These are phyloP conservation scores for Sigmodon hispidus DNA, from an alignment of 2,113 vertebrate species.

Conservation along the genomic window DNA sequence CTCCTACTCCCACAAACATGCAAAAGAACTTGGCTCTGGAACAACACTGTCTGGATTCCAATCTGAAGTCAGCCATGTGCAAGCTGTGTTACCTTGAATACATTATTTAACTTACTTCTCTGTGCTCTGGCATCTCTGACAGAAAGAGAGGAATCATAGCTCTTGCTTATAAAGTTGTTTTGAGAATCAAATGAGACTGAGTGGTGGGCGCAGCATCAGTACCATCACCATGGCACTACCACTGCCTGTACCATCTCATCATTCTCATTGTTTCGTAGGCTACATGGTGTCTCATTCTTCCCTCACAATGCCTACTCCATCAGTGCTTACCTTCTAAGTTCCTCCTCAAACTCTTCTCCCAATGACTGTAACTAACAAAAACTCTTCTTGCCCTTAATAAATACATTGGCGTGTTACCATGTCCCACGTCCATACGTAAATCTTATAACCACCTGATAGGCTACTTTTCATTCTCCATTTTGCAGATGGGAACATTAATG, in stretches of 20 bases:
- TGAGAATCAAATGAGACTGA: neutral
- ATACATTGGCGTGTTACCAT: rapidly evolving
- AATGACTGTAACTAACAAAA: neutral
- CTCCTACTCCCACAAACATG: neutral
- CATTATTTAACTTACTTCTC: conserved; percentile 36
- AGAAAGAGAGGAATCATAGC: neutral
- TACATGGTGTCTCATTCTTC: neutral
- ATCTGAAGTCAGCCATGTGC: neutral
- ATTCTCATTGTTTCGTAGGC: neutral
- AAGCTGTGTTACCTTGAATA: neutral
- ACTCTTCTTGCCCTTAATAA: neutral
- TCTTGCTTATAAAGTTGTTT: neutral
- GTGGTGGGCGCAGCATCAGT: neutral
- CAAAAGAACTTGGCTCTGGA: neutral
- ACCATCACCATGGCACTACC: neutral
- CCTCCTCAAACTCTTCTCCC: neutral
- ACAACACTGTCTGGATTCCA: neutral
- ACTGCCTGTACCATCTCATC: neutral
- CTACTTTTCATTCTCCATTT: neutral
- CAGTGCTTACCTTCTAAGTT: neutral
- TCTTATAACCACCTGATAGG: neutral
- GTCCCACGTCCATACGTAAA: neutral
- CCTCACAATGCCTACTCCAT: neutral
- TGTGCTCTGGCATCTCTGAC: neutral
- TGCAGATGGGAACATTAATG: neutral